phyloP scores from a whole-genome alignment of 2,113 vertebrate species.

The Pygathrix nemaeus region DNA sequence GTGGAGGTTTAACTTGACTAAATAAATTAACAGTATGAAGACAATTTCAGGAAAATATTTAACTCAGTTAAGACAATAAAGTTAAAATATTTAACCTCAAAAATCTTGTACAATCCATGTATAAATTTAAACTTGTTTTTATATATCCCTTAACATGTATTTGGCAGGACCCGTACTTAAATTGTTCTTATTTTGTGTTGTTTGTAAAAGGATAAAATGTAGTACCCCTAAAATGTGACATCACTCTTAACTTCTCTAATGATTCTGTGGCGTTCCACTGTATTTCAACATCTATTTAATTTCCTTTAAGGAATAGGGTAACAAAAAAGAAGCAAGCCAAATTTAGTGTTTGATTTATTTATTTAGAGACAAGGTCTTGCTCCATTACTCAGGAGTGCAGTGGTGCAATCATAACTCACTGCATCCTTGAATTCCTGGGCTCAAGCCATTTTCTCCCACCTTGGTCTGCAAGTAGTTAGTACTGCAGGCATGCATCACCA shows the following conservation, averaged over 20 bases:
- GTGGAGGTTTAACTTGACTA: neutral
- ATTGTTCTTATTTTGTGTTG: neutral
- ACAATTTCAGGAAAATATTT: slow-evolving; percentile 28
- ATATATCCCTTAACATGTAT: neutral
- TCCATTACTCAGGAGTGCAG: too few species aligned
- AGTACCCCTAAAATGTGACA: neutral
- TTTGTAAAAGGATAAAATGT: slow-evolving; percentile 41
- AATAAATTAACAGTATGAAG: slow-evolving; percentile 17
- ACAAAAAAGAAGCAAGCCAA: neutral
- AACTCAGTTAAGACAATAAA: neutral
- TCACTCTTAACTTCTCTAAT: neutral
- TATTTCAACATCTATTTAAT: neutral
- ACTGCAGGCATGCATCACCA: too few species aligned
- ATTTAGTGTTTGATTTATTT: neutral
- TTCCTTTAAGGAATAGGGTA: slow-evolving; percentile 30
- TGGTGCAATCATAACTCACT: too few species aligned
- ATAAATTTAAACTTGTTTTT: slow-evolving; percentile 35
- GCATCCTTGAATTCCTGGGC: too few species aligned
- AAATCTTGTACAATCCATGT: neutral
- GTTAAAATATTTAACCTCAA: slow-evolving; percentile 3
- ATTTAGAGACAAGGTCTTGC: too few species aligned
- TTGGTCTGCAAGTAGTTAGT: too few species aligned
- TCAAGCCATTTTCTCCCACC: too few species aligned
- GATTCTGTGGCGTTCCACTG: neutral
- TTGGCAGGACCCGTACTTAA: neutral